Conservation (phyloP, 2,797 vertebrate genomes). For the Rhynchonycteris naso region DNA sequence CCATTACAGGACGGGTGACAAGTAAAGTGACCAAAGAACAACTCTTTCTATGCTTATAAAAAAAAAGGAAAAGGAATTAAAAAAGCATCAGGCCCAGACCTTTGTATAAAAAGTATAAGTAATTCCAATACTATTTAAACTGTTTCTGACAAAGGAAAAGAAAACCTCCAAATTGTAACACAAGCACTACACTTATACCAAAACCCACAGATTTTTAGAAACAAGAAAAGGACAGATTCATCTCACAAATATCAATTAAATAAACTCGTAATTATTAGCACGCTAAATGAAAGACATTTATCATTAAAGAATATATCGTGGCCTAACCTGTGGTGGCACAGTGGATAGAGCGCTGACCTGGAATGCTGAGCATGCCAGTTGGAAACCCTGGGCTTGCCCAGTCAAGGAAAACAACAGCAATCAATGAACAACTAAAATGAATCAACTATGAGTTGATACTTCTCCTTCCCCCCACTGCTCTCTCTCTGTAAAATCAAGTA, state of each 20-base stretch:
- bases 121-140: slow-evolving; percentile 12
- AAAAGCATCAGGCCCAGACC: not conserved
- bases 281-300: not conserved
- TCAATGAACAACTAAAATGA: too few species aligned
- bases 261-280: not conserved
- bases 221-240: not conserved
- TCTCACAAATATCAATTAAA: not conserved
- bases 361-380: too few species aligned
- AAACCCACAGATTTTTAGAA: not conserved
- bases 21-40: not conserved
- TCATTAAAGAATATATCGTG: not conserved
- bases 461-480: too few species aligned
- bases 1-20: not conserved
- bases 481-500: too few species aligned
- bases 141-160: not conserved
- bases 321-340: too few species aligned
- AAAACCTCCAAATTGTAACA: slow-evolving; percentile 3
- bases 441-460: too few species aligned
- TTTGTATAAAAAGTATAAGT: slow-evolving; percentile 1
- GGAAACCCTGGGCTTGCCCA: too few species aligned
- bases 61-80: not conserved
- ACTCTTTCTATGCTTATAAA: not conserved
- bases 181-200: not conserved
- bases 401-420: too few species aligned
- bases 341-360: too few species aligned